A percentile compares a stretch with the other conserved stretches of the same genome.
phyloP scores from a whole-genome alignment of 2,888 invertebrate genomes.

The Hirtodrosophila histrioides region DNA sequence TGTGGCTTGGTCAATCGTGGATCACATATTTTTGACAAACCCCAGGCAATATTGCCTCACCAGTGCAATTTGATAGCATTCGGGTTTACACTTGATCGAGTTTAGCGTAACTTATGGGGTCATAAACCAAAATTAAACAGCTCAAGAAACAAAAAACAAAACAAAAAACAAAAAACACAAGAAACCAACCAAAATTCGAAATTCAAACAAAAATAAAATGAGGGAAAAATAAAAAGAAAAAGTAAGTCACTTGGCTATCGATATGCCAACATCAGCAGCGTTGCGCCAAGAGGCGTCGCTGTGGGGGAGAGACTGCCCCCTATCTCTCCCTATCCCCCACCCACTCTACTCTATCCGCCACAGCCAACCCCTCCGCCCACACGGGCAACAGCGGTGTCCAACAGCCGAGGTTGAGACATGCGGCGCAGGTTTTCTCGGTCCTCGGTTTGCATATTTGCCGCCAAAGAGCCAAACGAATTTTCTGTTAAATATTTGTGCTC shows the following conservation, averaged over 20 bases:
- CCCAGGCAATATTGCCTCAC: constrained; percentile 28
- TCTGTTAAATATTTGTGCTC: constrained; percentile 62
- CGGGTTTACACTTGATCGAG: constrained; percentile 39
- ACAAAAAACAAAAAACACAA: constrained; percentile 6
- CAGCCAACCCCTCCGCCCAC: constrained; percentile 21
- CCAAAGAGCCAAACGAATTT: constrained; percentile 66
- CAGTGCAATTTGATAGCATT: constrained; percentile 34
- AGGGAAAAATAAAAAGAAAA: constrained; percentile 20
- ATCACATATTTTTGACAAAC: constrained; percentile 6
- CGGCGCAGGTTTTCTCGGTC: constrained; percentile 39
- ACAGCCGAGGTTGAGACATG: constrained; percentile 50
- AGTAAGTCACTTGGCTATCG: constrained; percentile 65
- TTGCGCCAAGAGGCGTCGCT: constrained; percentile 43
- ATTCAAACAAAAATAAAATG: constrained; percentile 3
- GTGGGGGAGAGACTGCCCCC: constrained; percentile 44
- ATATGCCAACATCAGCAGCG: constrained; percentile 43
- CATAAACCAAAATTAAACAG: constrained; percentile 43
- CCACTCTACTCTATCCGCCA: neutral
- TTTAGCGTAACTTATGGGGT: constrained; percentile 36
- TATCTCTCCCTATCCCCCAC: neutral
- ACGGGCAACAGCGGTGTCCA: constrained; percentile 29
- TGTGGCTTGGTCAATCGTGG: constrained; percentile 10
- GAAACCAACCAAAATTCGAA: neutral
- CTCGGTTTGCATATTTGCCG: constrained; percentile 44
- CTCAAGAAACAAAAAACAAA: constrained; percentile 2